Base-by-base conservation (phyloP, 2,888 invertebrate species). In the Cremastobaeus sp. region DNA sequence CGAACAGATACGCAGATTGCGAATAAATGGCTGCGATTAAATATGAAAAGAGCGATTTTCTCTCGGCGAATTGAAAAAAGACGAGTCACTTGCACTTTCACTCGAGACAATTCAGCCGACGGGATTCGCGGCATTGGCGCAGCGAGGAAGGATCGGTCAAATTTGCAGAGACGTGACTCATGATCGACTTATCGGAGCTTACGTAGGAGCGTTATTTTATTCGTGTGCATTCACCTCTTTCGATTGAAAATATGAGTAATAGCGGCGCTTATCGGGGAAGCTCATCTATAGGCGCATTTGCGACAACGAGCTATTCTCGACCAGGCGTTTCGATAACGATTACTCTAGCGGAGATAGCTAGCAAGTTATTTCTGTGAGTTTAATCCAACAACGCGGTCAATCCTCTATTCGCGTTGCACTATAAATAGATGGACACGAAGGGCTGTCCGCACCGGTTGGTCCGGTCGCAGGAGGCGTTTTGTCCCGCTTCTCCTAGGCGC, bases 371-470 rank as follows among this genome's bases (percentile, higher is more conserved):
- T 83, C 79, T 79, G 79, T 59, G 62, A 62, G 76, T 78, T 80
- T 81, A 80, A 83, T 82, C 81, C 79, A 78, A 77, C 77, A 77
- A 79, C 65, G 73, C 80, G 83, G 83, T 85, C 83, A 81, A 75
- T 78, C 78, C 80, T 80, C 81, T 74, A 66, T 60, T 75, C 73
- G 45, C 47, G 66, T 28, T 28, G 68, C 47, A 68, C 80, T 82
- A 84, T 84, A 79, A 81, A 83, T 84, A 84, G 76, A 60, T 20
- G 37, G 60, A 45, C 59, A 64, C 69, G 50, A 64, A 76, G 69
- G 65, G 75, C 37, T 20, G 30, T 45, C 59, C 37, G 47, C 55
- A 75, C 52, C 59, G 59, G 59, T 69, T 50, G 48, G 30, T 64
- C 64, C 47, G 62, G 57, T 57, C 64, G 34, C 47, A 30, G 54